Evolutionary conservation across 2,888 invertebrate genomes (phyloP).

Genomic region (Uropetala carovei): DNA sequence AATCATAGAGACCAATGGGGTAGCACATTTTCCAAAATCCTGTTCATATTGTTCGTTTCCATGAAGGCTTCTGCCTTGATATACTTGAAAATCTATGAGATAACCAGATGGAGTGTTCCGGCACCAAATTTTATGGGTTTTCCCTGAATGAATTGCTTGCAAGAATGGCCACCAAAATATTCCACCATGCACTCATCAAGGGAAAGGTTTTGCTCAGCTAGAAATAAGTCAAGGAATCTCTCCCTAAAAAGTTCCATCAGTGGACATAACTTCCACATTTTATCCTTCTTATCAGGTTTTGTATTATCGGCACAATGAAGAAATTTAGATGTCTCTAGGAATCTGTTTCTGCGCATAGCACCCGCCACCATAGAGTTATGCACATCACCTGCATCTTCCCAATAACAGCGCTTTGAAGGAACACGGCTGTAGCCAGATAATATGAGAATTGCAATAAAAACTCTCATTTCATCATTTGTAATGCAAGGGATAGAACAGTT

Average conservation of each 20-base stretch:
- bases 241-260: neutral
- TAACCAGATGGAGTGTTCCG: neutral
- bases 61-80: neutral
- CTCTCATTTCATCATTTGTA: neutral
- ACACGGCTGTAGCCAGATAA: too few relatives aligned
- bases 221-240: neutral
- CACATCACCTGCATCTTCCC: too few relatives aligned
- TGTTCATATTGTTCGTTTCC: neutral
- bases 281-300: neutral
- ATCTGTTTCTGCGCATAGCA: neutral
- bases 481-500: neutral
- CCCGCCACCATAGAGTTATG: too few relatives aligned
- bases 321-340: constrained; percentile 9
- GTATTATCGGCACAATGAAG: constrained; percentile 23
- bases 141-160: constrained; percentile 1
- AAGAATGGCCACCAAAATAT: constrained; percentile 4
- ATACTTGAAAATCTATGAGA: neutral
- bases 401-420: too few relatives aligned
- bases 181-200: too few relatives aligned
- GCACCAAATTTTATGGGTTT: neutral
- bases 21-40: neutral
- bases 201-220: too few relatives aligned
- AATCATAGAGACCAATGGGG: neutral
- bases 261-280: neutral
- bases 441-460: too few relatives aligned